These are phyloP conservation scores for Camelus dromedarius DNA, from an alignment of 2,113 vertebrate genomes.

Conservation along the genomic window DNA sequence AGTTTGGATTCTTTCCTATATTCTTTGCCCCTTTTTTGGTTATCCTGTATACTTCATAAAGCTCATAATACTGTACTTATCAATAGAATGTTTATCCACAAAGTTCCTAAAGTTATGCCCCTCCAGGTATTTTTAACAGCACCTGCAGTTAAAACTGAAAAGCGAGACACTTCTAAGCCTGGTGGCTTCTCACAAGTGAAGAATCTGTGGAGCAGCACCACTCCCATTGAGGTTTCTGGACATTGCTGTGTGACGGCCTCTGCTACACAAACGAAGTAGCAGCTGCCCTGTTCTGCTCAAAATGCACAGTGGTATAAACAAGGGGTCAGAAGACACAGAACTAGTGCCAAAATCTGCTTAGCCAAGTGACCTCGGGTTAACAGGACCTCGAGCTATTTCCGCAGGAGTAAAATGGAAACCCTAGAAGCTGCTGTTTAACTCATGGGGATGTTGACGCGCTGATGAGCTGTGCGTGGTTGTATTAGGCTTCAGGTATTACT, in stretches of 20 bases:
- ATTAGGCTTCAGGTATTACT: not conserved
- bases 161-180: not conserved
- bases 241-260: not conserved
- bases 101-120: not conserved
- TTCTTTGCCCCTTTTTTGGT: not conserved
- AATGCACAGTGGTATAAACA: not conserved
- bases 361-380: not conserved
- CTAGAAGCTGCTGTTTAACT: not conserved
- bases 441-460: not conserved
- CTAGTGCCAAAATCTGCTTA: not conserved
- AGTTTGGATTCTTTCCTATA: not conserved
- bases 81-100: not conserved
- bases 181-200: not conserved
- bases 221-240: not conserved
- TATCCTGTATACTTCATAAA: not conserved
- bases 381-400: not conserved
- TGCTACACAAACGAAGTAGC: not conserved
- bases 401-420: not conserved
- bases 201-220: fast-evolving
- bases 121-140: not conserved
- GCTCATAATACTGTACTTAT: not conserved
- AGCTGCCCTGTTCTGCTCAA: not conserved
- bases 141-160: not conserved
- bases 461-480: not conserved
- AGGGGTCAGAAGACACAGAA: not conserved